A percentile compares a stretch with the other conserved stretches of the same genome.
These are phyloP conservation scores for Delia radicum DNA, from an alignment of 1,140 invertebrate genomes.

Conservation along the genomic window DNA sequence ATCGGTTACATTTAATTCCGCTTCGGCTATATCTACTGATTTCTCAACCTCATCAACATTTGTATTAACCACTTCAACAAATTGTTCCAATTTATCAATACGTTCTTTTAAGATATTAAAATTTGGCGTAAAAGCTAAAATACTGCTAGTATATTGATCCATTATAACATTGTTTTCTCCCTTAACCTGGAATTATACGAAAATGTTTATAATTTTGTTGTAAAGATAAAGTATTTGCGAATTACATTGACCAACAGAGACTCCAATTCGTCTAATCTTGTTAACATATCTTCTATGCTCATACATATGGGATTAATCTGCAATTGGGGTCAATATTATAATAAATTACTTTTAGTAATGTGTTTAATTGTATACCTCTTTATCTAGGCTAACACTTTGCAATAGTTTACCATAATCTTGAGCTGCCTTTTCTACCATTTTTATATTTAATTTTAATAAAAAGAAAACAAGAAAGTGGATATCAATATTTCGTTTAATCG, in stretches of 20 bases:
- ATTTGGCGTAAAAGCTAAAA: constrained; percentile 37
- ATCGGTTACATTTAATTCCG: constrained; percentile 48
- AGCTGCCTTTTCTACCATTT: constrained; percentile 32
- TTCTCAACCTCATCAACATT: constrained; percentile 44
- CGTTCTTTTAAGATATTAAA: constrained; percentile 38
- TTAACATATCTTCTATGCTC: constrained; percentile 49
- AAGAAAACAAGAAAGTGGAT: not conserved
- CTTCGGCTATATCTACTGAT: constrained; percentile 46
- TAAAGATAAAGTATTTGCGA: not conserved
- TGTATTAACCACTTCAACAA: constrained; percentile 38
- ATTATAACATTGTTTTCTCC: constrained; percentile 47
- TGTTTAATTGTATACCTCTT: constrained; percentile 32
- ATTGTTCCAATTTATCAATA: constrained; percentile 46
- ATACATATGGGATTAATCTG: constrained; percentile 48
- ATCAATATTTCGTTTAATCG: not conserved
- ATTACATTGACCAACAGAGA: constrained; percentile 38
- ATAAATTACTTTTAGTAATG: not conserved
- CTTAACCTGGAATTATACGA: constrained; percentile 37
- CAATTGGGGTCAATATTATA: not conserved
- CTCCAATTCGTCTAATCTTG: constrained; percentile 50
- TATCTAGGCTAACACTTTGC: constrained; percentile 41
- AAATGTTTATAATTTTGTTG: not conserved
- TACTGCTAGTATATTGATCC: constrained; percentile 43
- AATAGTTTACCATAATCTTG: constrained; percentile 44
- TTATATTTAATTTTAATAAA: not conserved